These are phyloP conservation scores for Salvelinus alpinus DNA, from an alignment of 2,113 vertebrate genomes.

Conservation along the genomic window DNA sequence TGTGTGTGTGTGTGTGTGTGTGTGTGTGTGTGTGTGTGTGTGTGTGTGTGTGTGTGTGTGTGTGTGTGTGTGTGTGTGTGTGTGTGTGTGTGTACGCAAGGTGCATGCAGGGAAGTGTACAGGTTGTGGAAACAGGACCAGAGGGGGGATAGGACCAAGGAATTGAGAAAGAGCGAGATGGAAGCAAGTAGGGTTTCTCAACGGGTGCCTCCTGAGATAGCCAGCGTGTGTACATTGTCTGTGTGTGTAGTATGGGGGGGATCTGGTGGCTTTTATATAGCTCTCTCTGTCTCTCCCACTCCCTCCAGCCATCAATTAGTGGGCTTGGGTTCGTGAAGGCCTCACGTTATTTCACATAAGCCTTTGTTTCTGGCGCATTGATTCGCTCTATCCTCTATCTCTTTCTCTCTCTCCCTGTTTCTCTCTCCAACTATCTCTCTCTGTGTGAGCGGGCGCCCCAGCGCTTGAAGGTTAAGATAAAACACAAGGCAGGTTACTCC, in stretches of 20 bases:
- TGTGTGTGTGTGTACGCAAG: too few relatives aligned
- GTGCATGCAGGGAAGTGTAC: background rate
- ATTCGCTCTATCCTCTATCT: slow-evolving; percentile 40
- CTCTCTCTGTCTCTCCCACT: slow-evolving; percentile 54
- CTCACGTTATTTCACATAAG: slow-evolving; percentile 64
- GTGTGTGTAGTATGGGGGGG: slow-evolving; percentile 9
- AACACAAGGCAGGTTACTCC: slow-evolving; percentile 71
- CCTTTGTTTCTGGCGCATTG: slow-evolving; percentile 64
- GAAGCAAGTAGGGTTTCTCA: background rate
- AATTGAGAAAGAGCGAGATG: background rate
- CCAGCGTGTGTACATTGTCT: slow-evolving; percentile 1
- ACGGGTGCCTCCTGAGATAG: background rate
- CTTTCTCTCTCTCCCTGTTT: slow-evolving; percentile 25
- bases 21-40: background rate
- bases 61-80: too few relatives aligned
- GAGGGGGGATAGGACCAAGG: background rate
- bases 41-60: background rate
- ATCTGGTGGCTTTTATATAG: slow-evolving; percentile 61
- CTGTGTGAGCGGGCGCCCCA: background rate
- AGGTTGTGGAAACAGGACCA: background rate
- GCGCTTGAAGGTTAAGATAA: slow-evolving; percentile 75
- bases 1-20: background rate
- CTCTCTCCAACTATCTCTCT: slow-evolving; percentile 26
- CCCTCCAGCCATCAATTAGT: slow-evolving; percentile 74
- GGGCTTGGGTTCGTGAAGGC: slow-evolving; percentile 58